A percentile compares a stretch with the other conserved stretches of the same genome.
Evolutionary conservation across 1,140 invertebrate species (phyloP).

Genomic region (Phocides pigmalion): DNA sequence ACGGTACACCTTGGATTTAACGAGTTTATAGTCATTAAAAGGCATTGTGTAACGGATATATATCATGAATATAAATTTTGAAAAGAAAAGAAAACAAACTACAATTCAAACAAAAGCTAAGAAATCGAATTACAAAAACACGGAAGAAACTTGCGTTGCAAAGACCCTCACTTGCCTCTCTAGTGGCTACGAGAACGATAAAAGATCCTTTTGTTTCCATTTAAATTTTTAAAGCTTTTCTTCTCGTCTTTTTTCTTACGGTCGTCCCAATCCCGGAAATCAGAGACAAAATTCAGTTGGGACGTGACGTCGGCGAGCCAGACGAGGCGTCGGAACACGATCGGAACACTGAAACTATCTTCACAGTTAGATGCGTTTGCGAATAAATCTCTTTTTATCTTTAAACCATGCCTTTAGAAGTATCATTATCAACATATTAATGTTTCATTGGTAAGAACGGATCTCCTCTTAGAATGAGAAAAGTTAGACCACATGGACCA

Average conservation of each 20-base stretch:
- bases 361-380: neutral
- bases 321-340: neutral
- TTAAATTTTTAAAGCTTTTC: constrained; percentile 3
- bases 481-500: too few species aligned
- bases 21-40: too few species aligned
- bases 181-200: neutral
- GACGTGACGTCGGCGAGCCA: constrained; percentile 8
- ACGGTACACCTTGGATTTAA: too few species aligned
- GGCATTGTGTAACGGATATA: too few species aligned
- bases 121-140: neutral
- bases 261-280: constrained; percentile 2
- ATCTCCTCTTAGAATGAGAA: too few species aligned
- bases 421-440: too few species aligned
- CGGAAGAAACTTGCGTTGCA: neutral
- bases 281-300: constrained; percentile 11
- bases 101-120: neutral
- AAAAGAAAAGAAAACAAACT: too few species aligned
- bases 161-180: neutral
- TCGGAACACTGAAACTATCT: neutral
- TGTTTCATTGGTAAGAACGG: too few species aligned
- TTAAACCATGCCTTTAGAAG: too few species aligned
- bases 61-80: too few species aligned
- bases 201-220: constrained; percentile 8
- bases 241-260: neutral
- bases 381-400: neutral